Conservation (phyloP, 92 coral and sea anemone genomes). For the Parazoanthus atlanticus region DNA sequence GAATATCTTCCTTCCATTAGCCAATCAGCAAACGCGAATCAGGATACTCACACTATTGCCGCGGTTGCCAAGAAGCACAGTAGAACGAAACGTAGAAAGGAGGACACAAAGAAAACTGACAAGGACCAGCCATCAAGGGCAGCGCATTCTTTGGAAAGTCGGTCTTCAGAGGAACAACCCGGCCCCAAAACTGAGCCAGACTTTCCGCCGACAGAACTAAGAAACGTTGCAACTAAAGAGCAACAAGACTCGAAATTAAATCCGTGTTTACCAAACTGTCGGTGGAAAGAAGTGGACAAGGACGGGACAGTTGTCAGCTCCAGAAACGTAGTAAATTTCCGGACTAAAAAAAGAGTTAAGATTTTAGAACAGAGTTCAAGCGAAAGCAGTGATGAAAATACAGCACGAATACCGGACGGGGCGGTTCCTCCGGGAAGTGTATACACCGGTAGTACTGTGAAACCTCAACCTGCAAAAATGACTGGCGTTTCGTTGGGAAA, state of each 20-base stretch:
- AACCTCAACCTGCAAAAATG: conserved; percentile 28
- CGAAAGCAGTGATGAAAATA: conserved; percentile 52
- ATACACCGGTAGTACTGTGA: conserved; percentile 64
- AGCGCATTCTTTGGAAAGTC: neutral
- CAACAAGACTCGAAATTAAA: neutral
- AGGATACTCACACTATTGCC: conserved; percentile 22
- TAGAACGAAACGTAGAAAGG: neutral
- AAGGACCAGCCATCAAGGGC: neutral
- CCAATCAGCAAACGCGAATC: conserved; percentile 32
- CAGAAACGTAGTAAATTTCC: conserved; percentile 52
- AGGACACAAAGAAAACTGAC: neutral
- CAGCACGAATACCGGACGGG: conserved; percentile 35
- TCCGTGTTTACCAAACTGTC: neutral
- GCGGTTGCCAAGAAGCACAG: conserved; percentile 1
- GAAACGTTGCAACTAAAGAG: neutral
- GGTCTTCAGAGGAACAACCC: neutral
- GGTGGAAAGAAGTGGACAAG: conserved; percentile 39
- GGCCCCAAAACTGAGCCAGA: neutral
- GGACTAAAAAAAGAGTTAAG: conserved; percentile 37
- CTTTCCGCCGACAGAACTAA: neutral
- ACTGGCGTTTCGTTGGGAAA: conserved; percentile 47
- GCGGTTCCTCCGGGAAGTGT: conserved; percentile 59
- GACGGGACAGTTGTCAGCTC: conserved; percentile 24
- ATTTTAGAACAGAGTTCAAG: conserved; percentile 5
- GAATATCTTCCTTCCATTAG: conserved; percentile 48